Evolutionary conservation across 2,888 invertebrate species (phyloP).

Genomic region (Brachycybe producta): DNA sequence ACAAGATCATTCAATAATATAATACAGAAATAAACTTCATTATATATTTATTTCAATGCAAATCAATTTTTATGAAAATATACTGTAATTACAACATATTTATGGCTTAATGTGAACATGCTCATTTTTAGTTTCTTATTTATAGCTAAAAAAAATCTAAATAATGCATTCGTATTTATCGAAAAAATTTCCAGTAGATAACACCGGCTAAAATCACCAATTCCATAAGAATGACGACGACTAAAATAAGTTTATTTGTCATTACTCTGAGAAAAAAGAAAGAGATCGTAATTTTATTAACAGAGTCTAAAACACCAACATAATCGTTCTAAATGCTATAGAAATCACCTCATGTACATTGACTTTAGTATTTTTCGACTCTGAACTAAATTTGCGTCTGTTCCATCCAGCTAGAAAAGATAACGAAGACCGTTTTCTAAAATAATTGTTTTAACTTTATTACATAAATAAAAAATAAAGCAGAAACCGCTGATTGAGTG

Average conservation of each 20-base stretch:
- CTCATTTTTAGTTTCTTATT: no score
- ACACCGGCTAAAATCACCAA: conserved; percentile 31
- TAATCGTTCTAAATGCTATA: no score
- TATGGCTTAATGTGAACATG: no score
- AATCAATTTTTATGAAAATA: no score
- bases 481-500: conserved; percentile 31
- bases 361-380: conserved; percentile 32
- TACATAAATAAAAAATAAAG: background rate
- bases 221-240: conserved; percentile 34
- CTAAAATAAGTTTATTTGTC: conserved; percentile 35
- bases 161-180: no score
- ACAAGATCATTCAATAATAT: no score
- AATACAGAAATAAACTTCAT: no score
- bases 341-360: conserved; percentile 29
- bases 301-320: background rate
- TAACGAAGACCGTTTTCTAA: background rate
- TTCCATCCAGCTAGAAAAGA: conserved; percentile 28
- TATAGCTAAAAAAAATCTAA: no score
- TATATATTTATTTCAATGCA: no score
- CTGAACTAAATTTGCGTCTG: conserved; percentile 31
- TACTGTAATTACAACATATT: no score
- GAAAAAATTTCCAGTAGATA: conserved; percentile 34
- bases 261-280: conserved; percentile 26
- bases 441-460: background rate
- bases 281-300: background rate